Conservation (phyloP, 2,113 vertebrate species). For the cattle (Bos taurus) region ARS-UCD2.0 NC_037339.1:14252501-14253000, state of each 20-base stretch:
- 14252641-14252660: not conserved
- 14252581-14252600: not conserved
- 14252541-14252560: not conserved
- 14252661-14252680: not conserved
- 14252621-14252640: not conserved
- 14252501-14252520: not conserved
- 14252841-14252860: slow-evolving; percentile 26
- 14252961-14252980: not conserved
- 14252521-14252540: not conserved
- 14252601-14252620: not conserved
- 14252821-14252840: slow-evolving; percentile 2
- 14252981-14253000: not conserved
- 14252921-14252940: slow-evolving; percentile 55
- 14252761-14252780: slow-evolving; percentile 38
- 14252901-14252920: slow-evolving; percentile 46
- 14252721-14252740: not conserved
- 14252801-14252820: slow-evolving; percentile 37
- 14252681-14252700: not conserved
- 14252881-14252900: slow-evolving; percentile 78
- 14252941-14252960: slow-evolving; percentile 46
- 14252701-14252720: not conserved
- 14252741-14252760: not conserved
- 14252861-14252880: slow-evolving; percentile 64
- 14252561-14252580: not conserved
- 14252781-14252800: not conserved